These are phyloP conservation scores for Amiota minor DNA, from an alignment of 2,888 invertebrate species.

Conservation along the genomic window DNA sequence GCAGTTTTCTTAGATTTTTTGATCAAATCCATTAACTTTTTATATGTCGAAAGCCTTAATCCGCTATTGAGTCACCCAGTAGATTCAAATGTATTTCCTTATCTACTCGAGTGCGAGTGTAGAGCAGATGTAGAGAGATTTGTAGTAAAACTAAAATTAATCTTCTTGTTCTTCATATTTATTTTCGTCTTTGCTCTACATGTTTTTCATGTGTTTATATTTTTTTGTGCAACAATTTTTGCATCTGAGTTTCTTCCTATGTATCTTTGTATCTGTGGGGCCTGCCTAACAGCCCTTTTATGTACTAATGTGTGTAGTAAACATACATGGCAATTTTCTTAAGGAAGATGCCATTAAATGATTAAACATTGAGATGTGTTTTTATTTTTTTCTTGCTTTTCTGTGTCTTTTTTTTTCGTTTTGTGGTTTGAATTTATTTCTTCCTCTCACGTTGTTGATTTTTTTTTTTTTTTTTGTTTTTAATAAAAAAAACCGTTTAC, in stretches of 20 bases:
- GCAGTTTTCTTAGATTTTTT: too few relatives aligned
- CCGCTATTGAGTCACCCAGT: too few relatives aligned
- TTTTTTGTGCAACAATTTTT: neutral
- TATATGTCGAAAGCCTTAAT: too few relatives aligned
- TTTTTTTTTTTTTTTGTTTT: conserved; percentile 26
- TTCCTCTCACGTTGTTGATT: conserved; percentile 24
- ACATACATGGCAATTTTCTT: conserved; percentile 26
- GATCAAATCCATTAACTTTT: too few relatives aligned
- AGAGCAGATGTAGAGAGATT: too few relatives aligned
- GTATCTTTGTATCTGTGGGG: too few relatives aligned
- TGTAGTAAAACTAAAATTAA: too few relatives aligned
- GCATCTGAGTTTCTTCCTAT: too few relatives aligned
- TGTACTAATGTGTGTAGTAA: neutral
- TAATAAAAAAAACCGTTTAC: conserved; percentile 12
- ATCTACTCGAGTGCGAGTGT: too few relatives aligned
- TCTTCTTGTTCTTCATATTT: neutral
- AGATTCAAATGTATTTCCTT: too few relatives aligned
- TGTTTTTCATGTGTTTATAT: neutral
- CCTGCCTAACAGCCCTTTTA: too few relatives aligned
- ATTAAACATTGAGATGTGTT: conserved; percentile 58
- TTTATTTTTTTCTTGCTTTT: neutral
- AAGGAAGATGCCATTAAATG: conserved; percentile 64
- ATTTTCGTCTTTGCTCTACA: conserved; percentile 4
- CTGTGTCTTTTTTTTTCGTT: conserved; percentile 1
- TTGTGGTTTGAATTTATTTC: conserved; percentile 38